A percentile compares a stretch with the other conserved stretches of the same genome.
phyloP scores from a whole-genome alignment of 92 coral and sea anemone species.

The Epizoanthus ramosus region DNA sequence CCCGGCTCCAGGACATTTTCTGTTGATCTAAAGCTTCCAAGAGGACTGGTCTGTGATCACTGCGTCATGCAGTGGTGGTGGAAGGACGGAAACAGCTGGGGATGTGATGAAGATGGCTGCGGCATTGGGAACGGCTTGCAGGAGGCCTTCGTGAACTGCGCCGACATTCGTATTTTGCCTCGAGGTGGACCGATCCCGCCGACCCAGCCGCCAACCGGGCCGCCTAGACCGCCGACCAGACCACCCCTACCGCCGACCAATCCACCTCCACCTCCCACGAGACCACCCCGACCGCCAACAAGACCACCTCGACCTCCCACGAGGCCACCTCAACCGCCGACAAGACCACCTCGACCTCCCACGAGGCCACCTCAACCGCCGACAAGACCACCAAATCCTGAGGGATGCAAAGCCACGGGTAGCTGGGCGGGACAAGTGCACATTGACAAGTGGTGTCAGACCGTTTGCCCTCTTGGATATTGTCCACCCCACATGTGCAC shows the following conservation, averaged over 20 bases:
- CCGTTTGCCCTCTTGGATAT: background rate
- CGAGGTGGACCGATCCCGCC: too few relatives aligned
- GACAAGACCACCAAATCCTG: constrained; percentile 6
- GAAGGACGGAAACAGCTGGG: constrained; percentile 89
- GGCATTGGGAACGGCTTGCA: constrained; percentile 78
- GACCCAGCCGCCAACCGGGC: too few relatives aligned
- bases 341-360: background rate
- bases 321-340: background rate
- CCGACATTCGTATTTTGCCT: constrained; percentile 77
- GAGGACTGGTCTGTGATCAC: constrained; percentile 80
- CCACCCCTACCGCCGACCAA: background rate
- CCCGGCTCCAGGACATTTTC: constrained; percentile 30
- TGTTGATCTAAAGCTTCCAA: constrained; percentile 67
- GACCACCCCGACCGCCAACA: background rate
- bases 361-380: background rate
- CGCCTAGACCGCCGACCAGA: background rate
- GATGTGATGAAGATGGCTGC: constrained; percentile 66
- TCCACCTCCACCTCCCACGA: too few relatives aligned
- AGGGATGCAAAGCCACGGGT: constrained; percentile 12
- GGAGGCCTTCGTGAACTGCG: constrained; percentile 95
- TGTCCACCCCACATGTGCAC: constrained; percentile 15
- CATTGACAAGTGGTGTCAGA: constrained; percentile 2
- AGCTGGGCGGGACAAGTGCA: background rate
- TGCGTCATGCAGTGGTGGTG: constrained; percentile 99
- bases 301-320: background rate